phyloP scores from a whole-genome alignment of 2,113 vertebrate genomes.

The Psilopogon haemacephalus region DNA sequence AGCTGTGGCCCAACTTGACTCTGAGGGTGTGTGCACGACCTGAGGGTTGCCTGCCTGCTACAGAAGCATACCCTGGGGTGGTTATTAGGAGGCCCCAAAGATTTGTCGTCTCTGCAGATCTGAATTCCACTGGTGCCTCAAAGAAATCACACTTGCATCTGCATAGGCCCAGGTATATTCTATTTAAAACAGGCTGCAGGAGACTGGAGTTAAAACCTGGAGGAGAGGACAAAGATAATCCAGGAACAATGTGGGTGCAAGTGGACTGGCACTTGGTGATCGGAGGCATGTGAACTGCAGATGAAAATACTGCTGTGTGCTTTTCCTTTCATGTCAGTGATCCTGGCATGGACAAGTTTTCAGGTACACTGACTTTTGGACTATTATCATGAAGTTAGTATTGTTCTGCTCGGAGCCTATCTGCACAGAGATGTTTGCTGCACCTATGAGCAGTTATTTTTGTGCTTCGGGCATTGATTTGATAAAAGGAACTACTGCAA shows the following conservation, averaged over 20 bases:
- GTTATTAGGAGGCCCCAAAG: not conserved
- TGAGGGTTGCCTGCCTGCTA: not conserved
- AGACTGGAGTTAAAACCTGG: not conserved
- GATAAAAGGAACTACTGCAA: not conserved
- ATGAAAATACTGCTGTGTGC: not conserved
- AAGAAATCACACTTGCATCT: fast-evolving
- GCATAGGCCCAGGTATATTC: not conserved
- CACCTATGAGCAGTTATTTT: not conserved
- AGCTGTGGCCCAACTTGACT: fast-evolving
- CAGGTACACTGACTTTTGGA: not conserved
- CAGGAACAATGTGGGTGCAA: not conserved
- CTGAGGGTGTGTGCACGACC: too few species aligned
- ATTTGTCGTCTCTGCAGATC: not conserved
- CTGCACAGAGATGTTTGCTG: not conserved
- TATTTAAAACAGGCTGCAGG: not conserved
- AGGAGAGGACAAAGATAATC: not conserved
- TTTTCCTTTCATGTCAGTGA: not conserved
- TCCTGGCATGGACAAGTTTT: not conserved
- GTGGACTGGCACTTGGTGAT: not conserved
- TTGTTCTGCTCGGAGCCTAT: not conserved
- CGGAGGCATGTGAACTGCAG: not conserved
- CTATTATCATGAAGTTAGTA: not conserved
- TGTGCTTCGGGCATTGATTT: not conserved
- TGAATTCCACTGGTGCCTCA: not conserved
- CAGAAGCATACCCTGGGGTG: not conserved